These are phyloP conservation scores for Platyscelio sp. DNA, from an alignment of 2,888 invertebrate genomes.

Conservation along the genomic window DNA sequence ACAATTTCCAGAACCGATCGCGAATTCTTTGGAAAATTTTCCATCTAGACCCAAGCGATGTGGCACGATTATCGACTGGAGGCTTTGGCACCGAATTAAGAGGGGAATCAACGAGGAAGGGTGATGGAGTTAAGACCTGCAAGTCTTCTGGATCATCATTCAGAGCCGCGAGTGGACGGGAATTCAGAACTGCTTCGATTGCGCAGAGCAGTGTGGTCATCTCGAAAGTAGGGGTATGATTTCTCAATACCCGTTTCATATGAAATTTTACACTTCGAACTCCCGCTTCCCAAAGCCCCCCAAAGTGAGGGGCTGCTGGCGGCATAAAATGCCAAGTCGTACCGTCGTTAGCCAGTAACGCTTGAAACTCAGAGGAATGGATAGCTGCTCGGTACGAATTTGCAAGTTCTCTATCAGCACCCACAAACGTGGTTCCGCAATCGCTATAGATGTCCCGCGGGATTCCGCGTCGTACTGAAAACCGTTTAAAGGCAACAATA, in stretches of 20 bases:
- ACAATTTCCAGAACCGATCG: conserved; percentile 13
- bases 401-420: not conserved
- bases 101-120: not conserved
- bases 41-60: not conserved
- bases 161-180: not conserved
- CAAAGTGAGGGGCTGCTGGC: not conserved
- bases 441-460: not conserved
- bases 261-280: not conserved
- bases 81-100: not conserved
- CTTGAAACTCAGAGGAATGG: not conserved
- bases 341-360: not conserved
- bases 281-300: not conserved
- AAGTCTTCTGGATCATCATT: not conserved
- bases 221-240: not conserved
- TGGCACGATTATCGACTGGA: not conserved
- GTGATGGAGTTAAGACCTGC: not conserved
- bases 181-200: not conserved
- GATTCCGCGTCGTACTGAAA: not conserved
- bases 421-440: not conserved
- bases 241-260: not conserved
- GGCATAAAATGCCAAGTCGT: not conserved
- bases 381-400: not conserved
- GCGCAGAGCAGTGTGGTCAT: not conserved
- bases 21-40: not conserved
- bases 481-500: not conserved